A percentile compares a stretch with the other conserved stretches of the same genome.
These are phyloP conservation scores for Notoglanidium macrostoma DNA, from an alignment of 2,797 vertebrate genomes.

Conservation along the genomic window DNA sequence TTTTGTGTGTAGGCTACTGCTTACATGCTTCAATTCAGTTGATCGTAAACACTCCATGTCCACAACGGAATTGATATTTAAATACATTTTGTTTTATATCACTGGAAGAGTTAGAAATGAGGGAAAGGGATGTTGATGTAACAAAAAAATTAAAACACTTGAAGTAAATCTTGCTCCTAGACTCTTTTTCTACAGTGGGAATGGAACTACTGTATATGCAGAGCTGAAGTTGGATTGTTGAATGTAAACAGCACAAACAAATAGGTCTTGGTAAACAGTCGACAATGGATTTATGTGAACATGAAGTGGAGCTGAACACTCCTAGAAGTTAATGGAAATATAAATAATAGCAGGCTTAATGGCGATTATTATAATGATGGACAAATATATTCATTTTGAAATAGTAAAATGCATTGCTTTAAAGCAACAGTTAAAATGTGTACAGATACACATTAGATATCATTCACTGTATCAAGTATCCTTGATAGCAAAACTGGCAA, in stretches of 20 bases:
- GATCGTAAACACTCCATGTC: not conserved
- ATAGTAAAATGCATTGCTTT: not conserved
- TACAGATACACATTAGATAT: not conserved
- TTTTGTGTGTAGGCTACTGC: not conserved
- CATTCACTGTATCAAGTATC: not conserved
- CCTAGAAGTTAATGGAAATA: not conserved
- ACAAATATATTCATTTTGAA: not conserved
- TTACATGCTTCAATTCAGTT: not conserved
- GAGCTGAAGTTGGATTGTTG: not conserved
- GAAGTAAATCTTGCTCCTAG: not conserved
- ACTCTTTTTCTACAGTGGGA: not conserved
- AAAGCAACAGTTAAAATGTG: not conserved
- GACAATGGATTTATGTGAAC: not conserved
- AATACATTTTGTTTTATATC: too few species aligned
- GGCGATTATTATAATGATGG: not conserved
- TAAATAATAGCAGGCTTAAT: not conserved
- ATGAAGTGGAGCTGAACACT: not conserved
- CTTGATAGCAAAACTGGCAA: not conserved
- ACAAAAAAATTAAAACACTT: not conserved
- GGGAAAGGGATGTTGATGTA: not conserved
- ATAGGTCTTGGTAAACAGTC: not conserved
- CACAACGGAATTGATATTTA: not conserved
- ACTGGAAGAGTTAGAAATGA: not conserved
- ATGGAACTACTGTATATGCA: not conserved
- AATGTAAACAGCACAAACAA: not conserved